Base-by-base conservation (phyloP, 1,140 invertebrate species). In the Trachymyrmex cornetzi region DNA sequence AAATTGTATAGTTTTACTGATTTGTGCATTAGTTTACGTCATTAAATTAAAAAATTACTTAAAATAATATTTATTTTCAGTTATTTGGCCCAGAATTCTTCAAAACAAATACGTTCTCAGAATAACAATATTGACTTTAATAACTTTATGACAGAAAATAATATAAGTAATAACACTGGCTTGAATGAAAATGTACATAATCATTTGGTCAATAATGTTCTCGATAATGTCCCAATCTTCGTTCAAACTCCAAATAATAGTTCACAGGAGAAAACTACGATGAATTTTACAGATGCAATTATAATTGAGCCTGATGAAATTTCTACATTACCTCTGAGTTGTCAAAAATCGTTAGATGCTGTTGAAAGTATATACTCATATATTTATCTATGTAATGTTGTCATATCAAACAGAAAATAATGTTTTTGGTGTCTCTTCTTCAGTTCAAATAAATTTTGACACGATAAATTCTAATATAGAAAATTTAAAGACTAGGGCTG, bases 1-100 rank as follows among this genome's bases (percentile, higher is more conserved):
- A 11, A 57, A 57, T 22, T 55, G 19, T 38, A 7, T 38, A 22
- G 9, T 22, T 57, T 57, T 57, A 67, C 30, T 67, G 5, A n/a
- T 12, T 22, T 69, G 4, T 59, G 3, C 3, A 48, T 22, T 44
- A 55, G 7, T 44, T 30, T 67, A 22, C 2, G n/a, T 48, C 19
- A 27, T 16, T 14, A 69, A 48, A 24, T 69, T 48, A 16, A 50
- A 48, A 16, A 69, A 48, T 72, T 72, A 53, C n/a, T 72, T 34
- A 30, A 19, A 53, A n/a, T 16, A 50, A 53, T 72, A 72, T 74
- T 77, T 77, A 16, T 77, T 77, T 77, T 53, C 22, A 75, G 34
- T 59, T 77, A 59, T 77, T 77, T 77, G 11, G 11, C 12, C 0
- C 55, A 9, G 14, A 59, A 59, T 22, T 77, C 30, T 77, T 77